These are phyloP conservation scores for Tretioscincus oriximinensis DNA, from an alignment of 2,113 vertebrate genomes.

Conservation along the genomic window DNA sequence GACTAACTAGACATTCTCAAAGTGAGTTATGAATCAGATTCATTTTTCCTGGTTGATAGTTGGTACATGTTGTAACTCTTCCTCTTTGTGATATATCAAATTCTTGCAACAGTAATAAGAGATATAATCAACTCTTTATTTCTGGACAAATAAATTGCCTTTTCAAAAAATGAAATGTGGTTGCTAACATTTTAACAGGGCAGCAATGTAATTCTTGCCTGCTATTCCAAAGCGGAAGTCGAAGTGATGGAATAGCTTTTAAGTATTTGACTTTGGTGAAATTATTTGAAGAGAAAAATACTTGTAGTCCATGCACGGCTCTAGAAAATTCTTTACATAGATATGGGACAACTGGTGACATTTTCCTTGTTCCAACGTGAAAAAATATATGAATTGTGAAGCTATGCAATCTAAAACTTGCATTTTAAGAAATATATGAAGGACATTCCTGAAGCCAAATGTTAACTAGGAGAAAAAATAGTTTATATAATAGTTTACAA, in stretches of 20 bases:
- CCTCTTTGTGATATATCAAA: conserved; percentile 73
- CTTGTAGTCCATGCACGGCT: neutral
- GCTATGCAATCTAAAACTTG: neutral
- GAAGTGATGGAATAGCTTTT: conserved; percentile 57
- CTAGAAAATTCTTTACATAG: conserved; percentile 18
- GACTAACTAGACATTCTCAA: conserved; percentile 93
- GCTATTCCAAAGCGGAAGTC: conserved; percentile 57
- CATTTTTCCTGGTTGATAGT: conserved; percentile 77
- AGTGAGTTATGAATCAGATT: conserved; percentile 88
- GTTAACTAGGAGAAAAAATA: neutral
- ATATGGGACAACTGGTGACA: neutral
- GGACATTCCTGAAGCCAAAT: conserved; percentile 28
- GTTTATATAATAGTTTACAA: too few relatives aligned
- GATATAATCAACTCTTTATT: conserved; percentile 76
- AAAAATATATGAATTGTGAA: neutral
- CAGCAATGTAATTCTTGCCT: conserved; percentile 56
- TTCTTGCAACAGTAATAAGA: conserved; percentile 73
- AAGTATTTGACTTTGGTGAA: conserved; percentile 51
- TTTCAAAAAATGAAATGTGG: conserved; percentile 71
- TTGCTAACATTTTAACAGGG: conserved; percentile 71
- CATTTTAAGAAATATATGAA: conserved; percentile 28
- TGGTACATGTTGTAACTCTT: conserved; percentile 75
- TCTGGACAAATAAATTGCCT: conserved; percentile 72
- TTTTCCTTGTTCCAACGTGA: neutral
- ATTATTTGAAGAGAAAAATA: conserved; percentile 46